Base-by-base conservation (phyloP, 2,797 vertebrate species). In the Epinephelus malabaricus region DNA sequence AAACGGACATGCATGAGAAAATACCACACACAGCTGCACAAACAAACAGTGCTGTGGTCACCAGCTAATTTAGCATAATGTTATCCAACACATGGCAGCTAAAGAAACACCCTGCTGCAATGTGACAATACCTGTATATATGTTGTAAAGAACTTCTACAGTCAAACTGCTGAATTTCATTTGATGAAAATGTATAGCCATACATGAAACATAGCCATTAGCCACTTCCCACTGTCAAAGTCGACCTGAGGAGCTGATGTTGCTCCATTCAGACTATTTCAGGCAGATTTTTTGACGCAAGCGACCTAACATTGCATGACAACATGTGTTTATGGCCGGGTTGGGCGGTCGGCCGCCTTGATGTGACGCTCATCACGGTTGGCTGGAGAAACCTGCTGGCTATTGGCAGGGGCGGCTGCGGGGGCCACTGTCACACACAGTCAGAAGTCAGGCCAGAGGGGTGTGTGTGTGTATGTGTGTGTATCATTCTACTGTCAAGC, bases 291-390 rank as follows among this genome's bases (percentile, higher is more conserved):
- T 87, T 82, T 88, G 91, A 94, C 45, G 45, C 82, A 83, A 84
- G 76, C 60, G 27, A 72, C 82, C 90, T 90, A 94, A 93, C 92
- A 46, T 85, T 61, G 85, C 82, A 85, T 92, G 94, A 94, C 93
- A 94, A 92, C 89, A 82, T 77, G 90, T 89, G 91, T 92, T 88
- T 86, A 86, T 84, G 67, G 89, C 69, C 68, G 84, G 64, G 77
- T 68, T 68, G 66, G 73, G 84, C 34, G 70, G 77, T 76, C 49
- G 72, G 81, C 77, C 72, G 83, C 83, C 89, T 86, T 89, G 91
- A 93, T 86, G 89, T 94, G 94, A 95, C 86, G 81, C 83, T 92
- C 89, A 92, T 95, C 81, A 60, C 56, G 81, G 83, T 66, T 91
- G 91, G 89, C 92, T 91, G 90, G 73, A 93, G 89, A 82, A 86